phyloP scores from a whole-genome alignment of 2,113 vertebrate genomes.

The Xerus inauris region DNA sequence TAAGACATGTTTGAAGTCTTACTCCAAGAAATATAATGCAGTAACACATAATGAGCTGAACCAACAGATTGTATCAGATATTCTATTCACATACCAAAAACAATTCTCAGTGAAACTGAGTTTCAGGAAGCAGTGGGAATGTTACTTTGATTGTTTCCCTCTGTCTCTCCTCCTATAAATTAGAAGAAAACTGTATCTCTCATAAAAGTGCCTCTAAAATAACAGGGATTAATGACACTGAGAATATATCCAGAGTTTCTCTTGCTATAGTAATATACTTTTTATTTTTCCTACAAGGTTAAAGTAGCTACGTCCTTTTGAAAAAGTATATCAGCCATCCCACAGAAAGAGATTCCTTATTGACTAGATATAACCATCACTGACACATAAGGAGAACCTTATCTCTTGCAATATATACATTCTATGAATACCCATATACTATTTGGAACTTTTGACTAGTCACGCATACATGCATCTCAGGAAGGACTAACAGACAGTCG shows the following conservation, averaged over 20 bases:
- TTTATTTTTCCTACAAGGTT: conserved; percentile 24
- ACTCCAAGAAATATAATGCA: background rate
- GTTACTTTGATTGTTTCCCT: conserved; percentile 14
- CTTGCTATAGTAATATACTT: background rate
- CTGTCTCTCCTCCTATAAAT: background rate
- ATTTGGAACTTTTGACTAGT: background rate
- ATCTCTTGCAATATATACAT: background rate
- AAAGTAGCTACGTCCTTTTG: background rate
- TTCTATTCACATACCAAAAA: background rate
- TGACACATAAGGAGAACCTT: background rate
- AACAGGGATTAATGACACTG: conserved; percentile 69
- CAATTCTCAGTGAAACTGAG: background rate
- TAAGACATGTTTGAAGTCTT: background rate
- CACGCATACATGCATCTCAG: background rate
- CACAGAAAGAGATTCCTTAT: background rate
- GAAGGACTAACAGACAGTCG: background rate
- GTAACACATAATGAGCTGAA: background rate
- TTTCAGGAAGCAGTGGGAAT: conserved; percentile 56
- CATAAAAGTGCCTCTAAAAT: conserved; percentile 64
- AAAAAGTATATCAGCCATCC: background rate
- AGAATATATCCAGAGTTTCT: conserved; percentile 62
- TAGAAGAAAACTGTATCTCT: conserved; percentile 48
- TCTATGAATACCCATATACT: background rate
- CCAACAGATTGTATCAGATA: background rate
- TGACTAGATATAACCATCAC: background rate